These are phyloP conservation scores for Acarapis woodi DNA, from an alignment of 1,140 invertebrate genomes.

Conservation along the genomic window DNA sequence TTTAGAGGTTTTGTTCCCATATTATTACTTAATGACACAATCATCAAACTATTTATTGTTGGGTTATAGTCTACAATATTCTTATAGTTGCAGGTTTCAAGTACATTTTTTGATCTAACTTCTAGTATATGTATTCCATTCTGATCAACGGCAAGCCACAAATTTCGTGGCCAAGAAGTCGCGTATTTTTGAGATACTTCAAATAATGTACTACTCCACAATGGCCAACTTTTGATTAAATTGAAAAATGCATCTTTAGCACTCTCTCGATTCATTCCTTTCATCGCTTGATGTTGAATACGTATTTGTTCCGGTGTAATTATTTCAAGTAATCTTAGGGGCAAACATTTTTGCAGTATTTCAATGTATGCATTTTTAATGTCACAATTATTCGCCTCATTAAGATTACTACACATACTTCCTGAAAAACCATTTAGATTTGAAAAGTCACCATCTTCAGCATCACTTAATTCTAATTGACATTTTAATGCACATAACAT, in stretches of 20 bases:
- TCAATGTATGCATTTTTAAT: conserved; percentile 22
- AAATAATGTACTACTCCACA: conserved; percentile 71
- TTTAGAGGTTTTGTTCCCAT: conserved; percentile 51
- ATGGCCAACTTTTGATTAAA: conserved; percentile 65
- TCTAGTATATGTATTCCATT: conserved; percentile 67
- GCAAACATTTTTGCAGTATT: conserved; percentile 47
- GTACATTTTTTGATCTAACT: conserved; percentile 48
- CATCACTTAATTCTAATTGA: conserved; percentile 66
- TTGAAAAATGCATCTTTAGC: conserved; percentile 79
- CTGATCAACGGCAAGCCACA: conserved; percentile 77
- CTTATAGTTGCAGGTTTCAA: conserved; percentile 62
- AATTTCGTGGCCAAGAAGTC: conserved; percentile 50
- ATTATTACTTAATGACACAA: conserved; percentile 28
- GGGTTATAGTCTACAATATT: conserved; percentile 60
- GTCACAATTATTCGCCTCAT: neutral
- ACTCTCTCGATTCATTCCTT: conserved; percentile 49
- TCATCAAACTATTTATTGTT: conserved; percentile 58
- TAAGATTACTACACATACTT: neutral
- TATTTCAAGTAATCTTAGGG: conserved; percentile 38
- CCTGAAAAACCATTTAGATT: conserved; percentile 12
- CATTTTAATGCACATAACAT: conserved; percentile 77
- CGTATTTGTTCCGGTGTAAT: conserved; percentile 44
- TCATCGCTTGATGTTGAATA: conserved; percentile 54
- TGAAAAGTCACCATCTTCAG: conserved; percentile 19
- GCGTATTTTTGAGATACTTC: conserved; percentile 91